phyloP scores from a whole-genome alignment of 2,888 invertebrate genomes.

The Caenorhabditis becei region DNA sequence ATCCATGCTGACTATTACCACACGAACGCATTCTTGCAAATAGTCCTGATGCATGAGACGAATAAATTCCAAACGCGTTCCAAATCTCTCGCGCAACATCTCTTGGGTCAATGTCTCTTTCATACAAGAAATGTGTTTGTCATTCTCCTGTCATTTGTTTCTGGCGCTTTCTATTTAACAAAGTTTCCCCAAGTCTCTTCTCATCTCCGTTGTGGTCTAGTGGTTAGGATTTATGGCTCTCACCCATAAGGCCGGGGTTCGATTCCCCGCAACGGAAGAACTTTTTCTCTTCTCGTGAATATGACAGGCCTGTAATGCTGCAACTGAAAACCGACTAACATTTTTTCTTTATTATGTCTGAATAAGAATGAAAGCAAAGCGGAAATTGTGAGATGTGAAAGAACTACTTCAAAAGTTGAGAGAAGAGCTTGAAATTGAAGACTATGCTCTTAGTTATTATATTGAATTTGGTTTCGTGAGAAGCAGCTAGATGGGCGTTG shows the following conservation, averaged over 20 bases:
- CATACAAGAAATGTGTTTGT: too few species aligned
- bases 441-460: constrained; percentile 39
- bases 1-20: constrained; percentile 73
- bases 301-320: not conserved
- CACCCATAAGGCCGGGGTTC: constrained; percentile 69
- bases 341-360: constrained; percentile 6
- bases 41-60: not conserved
- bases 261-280: constrained; percentile 66
- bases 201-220: constrained; percentile 63
- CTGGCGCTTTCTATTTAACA: not conserved
- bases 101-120: too few species aligned
- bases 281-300: not conserved
- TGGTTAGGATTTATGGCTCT: constrained; percentile 69
- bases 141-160: not conserved
- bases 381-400: constrained; percentile 1
- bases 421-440: constrained; percentile 19
- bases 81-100: too few species aligned
- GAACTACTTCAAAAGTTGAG: constrained; percentile 28
- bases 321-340: not conserved
- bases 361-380: constrained; percentile 35
- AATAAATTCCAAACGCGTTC: not conserved
- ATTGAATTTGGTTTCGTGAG: not conserved
- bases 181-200: not conserved
- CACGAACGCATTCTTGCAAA: constrained; percentile 60
- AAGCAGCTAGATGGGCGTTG: constrained; percentile 28